Percentiles rank a stretch among this genome's conserved stretches.
These are phyloP conservation scores for Urosaurus nigricauda DNA, from an alignment of 2,797 vertebrate species.

Conservation along the genomic window DNA sequence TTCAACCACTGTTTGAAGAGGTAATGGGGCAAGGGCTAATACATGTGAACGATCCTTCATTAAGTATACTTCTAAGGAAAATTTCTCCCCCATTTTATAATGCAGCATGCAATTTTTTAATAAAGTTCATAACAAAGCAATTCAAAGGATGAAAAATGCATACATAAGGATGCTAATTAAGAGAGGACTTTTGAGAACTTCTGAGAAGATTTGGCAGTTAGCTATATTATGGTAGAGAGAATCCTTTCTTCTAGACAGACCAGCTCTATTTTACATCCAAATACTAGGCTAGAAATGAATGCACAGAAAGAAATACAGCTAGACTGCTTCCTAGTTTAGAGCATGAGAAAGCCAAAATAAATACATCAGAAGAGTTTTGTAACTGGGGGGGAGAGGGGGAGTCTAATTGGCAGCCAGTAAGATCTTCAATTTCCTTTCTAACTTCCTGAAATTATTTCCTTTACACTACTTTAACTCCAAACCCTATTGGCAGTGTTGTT, in stretches of 20 bases:
- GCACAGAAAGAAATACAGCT: constrained; percentile 51
- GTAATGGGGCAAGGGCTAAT: not conserved
- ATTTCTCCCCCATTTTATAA: not conserved
- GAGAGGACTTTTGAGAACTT: not conserved
- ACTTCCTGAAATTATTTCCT: constrained; percentile 62
- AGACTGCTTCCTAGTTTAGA: constrained; percentile 26
- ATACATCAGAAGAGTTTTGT: constrained; percentile 30
- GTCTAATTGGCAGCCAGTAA: constrained; percentile 56
- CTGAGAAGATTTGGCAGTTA: constrained; percentile 32
- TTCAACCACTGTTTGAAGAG: not conserved
- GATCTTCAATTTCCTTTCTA: constrained; percentile 57
- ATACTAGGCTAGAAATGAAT: constrained; percentile 62
- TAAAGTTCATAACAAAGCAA: not conserved
- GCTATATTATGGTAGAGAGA: constrained; percentile 45
- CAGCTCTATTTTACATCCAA: constrained; percentile 49
- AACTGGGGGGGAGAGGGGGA: constrained; percentile 43
- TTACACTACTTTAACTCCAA: constrained; percentile 47
- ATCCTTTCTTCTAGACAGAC: constrained; percentile 23
- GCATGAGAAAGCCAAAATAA: constrained; percentile 67
- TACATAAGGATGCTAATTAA: not conserved
- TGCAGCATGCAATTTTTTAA: not conserved
- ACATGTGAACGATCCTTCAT: not conserved
- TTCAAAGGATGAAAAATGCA: constrained; percentile 16
- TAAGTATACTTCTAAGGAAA: not conserved
- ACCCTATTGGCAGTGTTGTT: constrained; percentile 42